Evolutionary conservation across 1,140 invertebrate species (phyloP).

Genomic region (Choristoneura fumiferana): DNA sequence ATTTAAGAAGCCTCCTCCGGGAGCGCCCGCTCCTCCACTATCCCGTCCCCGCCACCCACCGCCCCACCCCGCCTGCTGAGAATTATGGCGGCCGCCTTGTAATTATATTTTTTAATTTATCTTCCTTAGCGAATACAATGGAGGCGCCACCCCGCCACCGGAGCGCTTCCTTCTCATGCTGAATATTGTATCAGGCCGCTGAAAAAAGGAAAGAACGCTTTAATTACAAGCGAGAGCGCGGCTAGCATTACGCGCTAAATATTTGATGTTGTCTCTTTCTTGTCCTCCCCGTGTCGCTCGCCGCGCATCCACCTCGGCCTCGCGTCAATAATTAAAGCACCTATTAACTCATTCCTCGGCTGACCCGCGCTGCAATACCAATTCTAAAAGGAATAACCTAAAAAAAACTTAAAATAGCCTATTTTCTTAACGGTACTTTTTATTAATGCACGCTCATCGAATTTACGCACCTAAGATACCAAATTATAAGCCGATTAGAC

Average conservation of each 20-base stretch:
- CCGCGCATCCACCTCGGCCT: conserved; percentile 34
- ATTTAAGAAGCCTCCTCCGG: conserved; percentile 78
- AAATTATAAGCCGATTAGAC: no score
- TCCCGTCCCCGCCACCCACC: conserved; percentile 50
- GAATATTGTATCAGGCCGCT: conserved; percentile 78
- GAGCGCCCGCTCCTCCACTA: conserved; percentile 74
- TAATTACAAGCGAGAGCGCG: conserved; percentile 77
- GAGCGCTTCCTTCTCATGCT: conserved; percentile 75
- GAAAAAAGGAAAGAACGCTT: conserved; percentile 78
- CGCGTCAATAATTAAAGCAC: conserved; percentile 74
- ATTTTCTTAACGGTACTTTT: no score
- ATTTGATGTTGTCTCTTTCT: conserved; percentile 76
- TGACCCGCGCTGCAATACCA: conserved; percentile 52
- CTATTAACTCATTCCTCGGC: conserved; percentile 72
- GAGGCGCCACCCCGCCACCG: conserved; percentile 75
- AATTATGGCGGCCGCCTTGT: conserved; percentile 80
- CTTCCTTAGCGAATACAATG: conserved; percentile 79
- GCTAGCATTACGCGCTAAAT: conserved; percentile 72
- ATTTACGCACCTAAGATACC: no score
- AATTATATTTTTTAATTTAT: conserved; percentile 81
- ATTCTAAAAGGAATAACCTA: no score
- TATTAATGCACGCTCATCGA: no score
- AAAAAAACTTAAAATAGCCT: no score
- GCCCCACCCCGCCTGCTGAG: conserved; percentile 68
- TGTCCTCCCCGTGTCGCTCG: conserved; percentile 34